Percentiles rank a stretch among this genome's conserved stretches.
These are phyloP conservation scores for Bemisia tabaci DNA, from an alignment of 1,140 invertebrate species.

Conservation along the genomic window DNA sequence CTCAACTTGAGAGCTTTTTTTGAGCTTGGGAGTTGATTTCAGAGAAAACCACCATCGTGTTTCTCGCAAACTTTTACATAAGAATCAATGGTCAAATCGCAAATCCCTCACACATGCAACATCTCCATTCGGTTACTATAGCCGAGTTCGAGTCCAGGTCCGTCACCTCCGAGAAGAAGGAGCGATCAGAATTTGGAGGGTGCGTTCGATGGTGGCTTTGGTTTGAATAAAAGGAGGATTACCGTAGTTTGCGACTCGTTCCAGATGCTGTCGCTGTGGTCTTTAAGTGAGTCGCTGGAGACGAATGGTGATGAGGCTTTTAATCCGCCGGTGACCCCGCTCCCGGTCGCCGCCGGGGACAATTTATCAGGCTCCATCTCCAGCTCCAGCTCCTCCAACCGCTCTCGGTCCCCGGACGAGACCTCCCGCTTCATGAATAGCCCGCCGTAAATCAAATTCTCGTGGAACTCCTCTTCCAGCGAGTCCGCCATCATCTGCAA, in stretches of 20 bases:
- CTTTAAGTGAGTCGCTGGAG: conserved; percentile 63
- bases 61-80: too few relatives aligned
- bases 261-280: conserved; percentile 72
- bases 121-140: too few relatives aligned
- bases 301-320: conserved; percentile 48
- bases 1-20: too few relatives aligned
- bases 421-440: conserved; percentile 35
- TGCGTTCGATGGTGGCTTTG: too few relatives aligned
- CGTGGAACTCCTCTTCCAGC: conserved; percentile 48
- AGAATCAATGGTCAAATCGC: too few relatives aligned
- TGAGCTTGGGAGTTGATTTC: too few relatives aligned
- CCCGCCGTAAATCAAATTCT: conserved; percentile 57
- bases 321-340: conserved; percentile 1
- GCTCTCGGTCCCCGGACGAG: background rate
- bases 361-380: conserved; percentile 15
- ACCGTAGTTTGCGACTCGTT: conserved; percentile 69
- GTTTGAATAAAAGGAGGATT: conserved; percentile 3
- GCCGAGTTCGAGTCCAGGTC: too few relatives aligned
- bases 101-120: too few relatives aligned
- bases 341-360: too few relatives aligned
- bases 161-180: too few relatives aligned
- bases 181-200: too few relatives aligned
- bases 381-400: background rate
- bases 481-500: conserved; percentile 23
- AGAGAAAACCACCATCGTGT: too few relatives aligned